Base-by-base conservation (phyloP, 2,113 vertebrate species). In the Calyptommatus sinebrachiatus region DNA sequence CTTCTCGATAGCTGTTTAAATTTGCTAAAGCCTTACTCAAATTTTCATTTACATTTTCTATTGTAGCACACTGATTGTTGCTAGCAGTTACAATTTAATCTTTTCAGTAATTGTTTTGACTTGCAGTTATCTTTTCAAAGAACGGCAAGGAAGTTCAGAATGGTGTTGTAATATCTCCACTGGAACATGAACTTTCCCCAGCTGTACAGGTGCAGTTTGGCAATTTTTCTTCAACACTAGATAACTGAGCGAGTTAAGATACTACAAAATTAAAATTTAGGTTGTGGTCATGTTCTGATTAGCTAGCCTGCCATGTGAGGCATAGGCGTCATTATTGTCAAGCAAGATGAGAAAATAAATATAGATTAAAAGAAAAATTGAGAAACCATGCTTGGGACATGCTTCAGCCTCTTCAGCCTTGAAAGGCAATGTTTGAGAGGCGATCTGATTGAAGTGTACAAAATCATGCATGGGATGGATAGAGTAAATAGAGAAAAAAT, bases 31-130 rank as follows among this genome's bases (percentile, higher is more conserved):
- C 22, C 21, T 68, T 31, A 76, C 24, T 77, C 16, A 20, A 24
- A 82, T 79, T 69, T 83, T 78, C 28, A 53, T 63, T 12, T 83
- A 80, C 11, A 78, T 5, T 65, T 24, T 48, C 57, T 85, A 84
- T 85, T 86, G 53, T 72, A 78, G 81, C 75, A 41, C 26, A 46
- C 81, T 87, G 81, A 86, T 86, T 84, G 77, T 57, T 79, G 31
- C 69, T 86, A 90, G 70, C 48, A 85, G 80, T 75, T 81, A 81
- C 79, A 24, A 28, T 75, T 81, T 84, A 79, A 83, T 70, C 79
- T 88, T 85, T 63, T 93, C 85, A 86, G 10, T 81, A 83, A 85
- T 85, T 41, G 35, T 89, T 92, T 88, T 45, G 79, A 78, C 76
- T 82, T 83, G 80, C n/a, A 80, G 48, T 71, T 72, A 83, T 86